Evolutionary conservation across 2,113 vertebrate species (phyloP).

Genomic region (Elanoides forficatus): DNA sequence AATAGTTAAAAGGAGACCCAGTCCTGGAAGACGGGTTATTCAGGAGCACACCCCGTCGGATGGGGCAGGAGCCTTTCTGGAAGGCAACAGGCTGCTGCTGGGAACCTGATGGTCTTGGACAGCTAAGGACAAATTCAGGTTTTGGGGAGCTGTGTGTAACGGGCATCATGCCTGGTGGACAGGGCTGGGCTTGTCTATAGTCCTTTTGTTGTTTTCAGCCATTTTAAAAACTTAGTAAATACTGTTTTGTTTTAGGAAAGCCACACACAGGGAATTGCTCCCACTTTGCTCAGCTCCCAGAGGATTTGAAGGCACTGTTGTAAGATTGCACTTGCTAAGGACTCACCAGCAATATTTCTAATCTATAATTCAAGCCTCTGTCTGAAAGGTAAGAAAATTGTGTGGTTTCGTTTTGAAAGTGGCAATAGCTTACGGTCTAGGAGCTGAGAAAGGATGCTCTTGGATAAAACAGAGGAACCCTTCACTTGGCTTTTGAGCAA

Average conservation of each 20-base stretch:
- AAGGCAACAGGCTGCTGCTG: background rate
- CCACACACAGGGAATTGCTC: rapidly evolving
- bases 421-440: background rate
- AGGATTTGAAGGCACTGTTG: background rate
- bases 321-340: background rate
- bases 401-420: background rate
- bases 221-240: background rate
- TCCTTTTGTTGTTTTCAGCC: background rate
- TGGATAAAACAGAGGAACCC: background rate
- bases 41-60: too few relatives aligned
- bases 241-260: background rate
- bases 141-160: background rate
- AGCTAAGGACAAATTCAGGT: rapidly evolving
- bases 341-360: background rate
- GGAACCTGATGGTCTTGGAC: background rate
- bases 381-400: background rate
- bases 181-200: background rate
- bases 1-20: background rate
- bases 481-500: background rate
- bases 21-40: background rate
- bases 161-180: background rate
- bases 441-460: background rate
- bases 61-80: background rate
- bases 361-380: background rate
- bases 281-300: background rate